phyloP scores from a whole-genome alignment of 2,797 vertebrate species.

The Dicrostonyx torquatus region DNA sequence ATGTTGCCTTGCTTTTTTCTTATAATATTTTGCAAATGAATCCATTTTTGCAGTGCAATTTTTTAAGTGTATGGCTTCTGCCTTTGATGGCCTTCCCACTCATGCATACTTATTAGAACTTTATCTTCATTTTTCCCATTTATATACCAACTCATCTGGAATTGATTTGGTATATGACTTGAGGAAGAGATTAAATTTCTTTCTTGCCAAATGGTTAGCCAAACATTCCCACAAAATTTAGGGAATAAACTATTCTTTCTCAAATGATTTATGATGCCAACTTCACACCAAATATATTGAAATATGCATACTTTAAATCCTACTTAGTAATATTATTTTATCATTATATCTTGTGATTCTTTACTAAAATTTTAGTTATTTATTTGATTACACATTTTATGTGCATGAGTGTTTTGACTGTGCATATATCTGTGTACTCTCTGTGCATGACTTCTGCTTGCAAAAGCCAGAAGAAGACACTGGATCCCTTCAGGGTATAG shows the following conservation, averaged over 20 bases:
- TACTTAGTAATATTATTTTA: conserved; percentile 24
- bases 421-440: too few relatives aligned
- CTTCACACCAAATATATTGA: conserved; percentile 14
- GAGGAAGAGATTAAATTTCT: conserved; percentile 62
- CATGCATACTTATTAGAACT: conserved; percentile 49
- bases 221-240: conserved; percentile 64
- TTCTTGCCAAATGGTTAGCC: conserved; percentile 65
- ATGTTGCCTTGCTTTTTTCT: neutral
- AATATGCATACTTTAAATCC: neutral
- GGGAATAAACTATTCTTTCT: conserved; percentile 63
- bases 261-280: conserved; percentile 66
- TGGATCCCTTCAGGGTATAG: too few relatives aligned
- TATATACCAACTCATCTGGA: conserved; percentile 66
- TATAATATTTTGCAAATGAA: neutral
- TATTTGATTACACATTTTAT: neutral
- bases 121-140: conserved; percentile 56
- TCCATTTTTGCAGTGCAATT: conserved; percentile 12
- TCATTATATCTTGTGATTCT: neutral
- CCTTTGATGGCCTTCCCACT: conserved; percentile 36
- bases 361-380: neutral
- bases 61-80: conserved; percentile 29
- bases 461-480: neutral
- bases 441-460: neutral
- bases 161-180: conserved; percentile 68
- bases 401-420: neutral